phyloP scores from a whole-genome alignment of 2,113 vertebrate genomes.

The Thomomys bottae region DNA sequence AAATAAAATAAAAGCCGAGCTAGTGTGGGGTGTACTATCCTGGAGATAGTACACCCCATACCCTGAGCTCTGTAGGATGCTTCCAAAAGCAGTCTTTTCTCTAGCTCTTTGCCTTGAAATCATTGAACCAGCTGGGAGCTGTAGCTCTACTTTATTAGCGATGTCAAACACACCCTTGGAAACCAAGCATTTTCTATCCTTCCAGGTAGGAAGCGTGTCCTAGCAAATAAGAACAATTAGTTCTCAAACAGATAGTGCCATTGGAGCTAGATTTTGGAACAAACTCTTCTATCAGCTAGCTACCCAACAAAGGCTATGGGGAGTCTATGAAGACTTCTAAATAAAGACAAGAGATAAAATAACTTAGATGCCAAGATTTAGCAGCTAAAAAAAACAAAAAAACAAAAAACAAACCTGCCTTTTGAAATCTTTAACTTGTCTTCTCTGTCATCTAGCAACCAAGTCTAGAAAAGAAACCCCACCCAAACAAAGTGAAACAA shows the following conservation, averaged over 20 bases:
- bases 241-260: conserved; percentile 73
- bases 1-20: conserved; percentile 41
- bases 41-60: conserved; percentile 3
- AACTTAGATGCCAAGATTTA: conserved; percentile 82
- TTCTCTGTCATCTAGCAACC: conserved; percentile 87
- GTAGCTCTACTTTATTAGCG: conserved; percentile 68
- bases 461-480: conserved; percentile 84
- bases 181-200: conserved; percentile 67
- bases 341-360: conserved; percentile 82
- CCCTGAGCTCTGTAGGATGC: neutral
- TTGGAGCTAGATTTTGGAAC: conserved; percentile 61
- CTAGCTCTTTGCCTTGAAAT: conserved; percentile 60
- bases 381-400: conserved; percentile 87
- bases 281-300: conserved; percentile 58
- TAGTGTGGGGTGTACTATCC: too few relatives aligned
- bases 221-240: conserved; percentile 74
- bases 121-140: conserved; percentile 68
- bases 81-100: conserved; percentile 29
- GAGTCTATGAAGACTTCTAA: conserved; percentile 71
- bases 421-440: conserved; percentile 84
- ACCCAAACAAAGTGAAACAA: conserved; percentile 87
- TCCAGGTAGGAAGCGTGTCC: conserved; percentile 75
- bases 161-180: conserved; percentile 81
- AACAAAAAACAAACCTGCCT: too few relatives aligned
- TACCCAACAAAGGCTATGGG: conserved; percentile 54